Conservation (phyloP, 1,140 invertebrate genomes). For the Andrena cerasifolii region DNA sequence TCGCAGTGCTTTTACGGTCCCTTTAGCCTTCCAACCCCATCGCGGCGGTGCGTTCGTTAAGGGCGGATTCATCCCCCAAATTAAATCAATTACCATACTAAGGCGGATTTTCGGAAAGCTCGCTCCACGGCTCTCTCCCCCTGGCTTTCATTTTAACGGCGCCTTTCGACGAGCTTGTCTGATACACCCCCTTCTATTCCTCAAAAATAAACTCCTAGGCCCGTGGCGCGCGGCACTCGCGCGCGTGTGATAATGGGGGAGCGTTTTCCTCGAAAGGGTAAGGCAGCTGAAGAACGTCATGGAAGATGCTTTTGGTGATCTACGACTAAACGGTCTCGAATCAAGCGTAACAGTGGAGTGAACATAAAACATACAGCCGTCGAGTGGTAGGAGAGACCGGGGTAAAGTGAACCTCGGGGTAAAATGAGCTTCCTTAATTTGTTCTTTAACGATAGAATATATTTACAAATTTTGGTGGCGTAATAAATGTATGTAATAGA, state of each 20-base stretch:
- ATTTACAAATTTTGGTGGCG: too few species aligned
- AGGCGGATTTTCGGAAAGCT: slow-evolving; percentile 72
- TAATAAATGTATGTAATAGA: too few species aligned
- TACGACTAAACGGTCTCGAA: too few species aligned
- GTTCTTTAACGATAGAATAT: too few species aligned
- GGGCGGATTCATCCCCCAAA: slow-evolving; percentile 72
- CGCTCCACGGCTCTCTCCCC: slow-evolving; percentile 53
- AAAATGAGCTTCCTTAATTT: too few species aligned
- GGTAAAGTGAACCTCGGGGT: too few species aligned
- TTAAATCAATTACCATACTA: slow-evolving; percentile 73
- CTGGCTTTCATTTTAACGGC: slow-evolving; percentile 59
- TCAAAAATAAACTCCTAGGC: slow-evolving; percentile 62
- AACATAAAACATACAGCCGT: too few species aligned
- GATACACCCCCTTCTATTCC: slow-evolving; percentile 44
- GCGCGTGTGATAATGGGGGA: slow-evolving; percentile 11
- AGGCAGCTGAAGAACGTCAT: slow-evolving; percentile 24
- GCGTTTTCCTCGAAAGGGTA: not conserved
- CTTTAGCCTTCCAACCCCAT: slow-evolving; percentile 71
- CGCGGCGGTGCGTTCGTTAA: slow-evolving; percentile 70
- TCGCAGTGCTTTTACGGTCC: slow-evolving; percentile 70
- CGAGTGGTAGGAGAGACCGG: too few species aligned
- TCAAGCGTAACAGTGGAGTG: too few species aligned
- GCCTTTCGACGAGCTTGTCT: slow-evolving; percentile 67
- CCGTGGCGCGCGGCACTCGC: not conserved
- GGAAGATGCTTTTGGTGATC: slow-evolving; percentile 3